Percentiles rank a stretch among this genome's conserved stretches.
These are phyloP conservation scores for Oryzias javanicus DNA, from an alignment of 2,113 vertebrate species.

Conservation along the genomic window DNA sequence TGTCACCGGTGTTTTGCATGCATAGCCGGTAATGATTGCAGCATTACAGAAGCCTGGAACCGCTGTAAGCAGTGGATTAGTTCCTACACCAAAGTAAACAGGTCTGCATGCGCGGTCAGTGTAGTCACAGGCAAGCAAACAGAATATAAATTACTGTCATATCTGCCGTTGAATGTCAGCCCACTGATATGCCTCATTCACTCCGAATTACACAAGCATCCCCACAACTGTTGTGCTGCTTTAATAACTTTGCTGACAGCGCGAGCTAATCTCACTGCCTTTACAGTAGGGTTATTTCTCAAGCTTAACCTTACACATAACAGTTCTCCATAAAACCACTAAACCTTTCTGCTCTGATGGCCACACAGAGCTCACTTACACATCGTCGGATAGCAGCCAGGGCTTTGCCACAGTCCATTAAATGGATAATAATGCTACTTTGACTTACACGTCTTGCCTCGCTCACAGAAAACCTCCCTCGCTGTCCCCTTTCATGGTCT, in stretches of 20 bases:
- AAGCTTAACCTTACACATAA: slow-evolving; percentile 53
- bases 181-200: slow-evolving; percentile 3
- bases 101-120: neutral
- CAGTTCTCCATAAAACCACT: slow-evolving; percentile 32
- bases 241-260: slow-evolving; percentile 59
- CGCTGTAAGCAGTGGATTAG: too few relatives aligned
- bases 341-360: slow-evolving; percentile 41
- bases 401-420: slow-evolving; percentile 50
- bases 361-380: slow-evolving; percentile 27
- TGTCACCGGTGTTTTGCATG: too few relatives aligned
- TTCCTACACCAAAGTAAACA: neutral
- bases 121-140: neutral
- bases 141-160: slow-evolving; percentile 9
- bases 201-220: slow-evolving; percentile 21
- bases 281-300: slow-evolving; percentile 47
- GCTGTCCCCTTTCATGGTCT: neutral
- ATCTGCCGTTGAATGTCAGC: slow-evolving; percentile 14
- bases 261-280: slow-evolving; percentile 49
- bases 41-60: too few relatives aligned
- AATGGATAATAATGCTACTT: slow-evolving; percentile 51
- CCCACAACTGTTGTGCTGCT: slow-evolving; percentile 37
- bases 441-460: slow-evolving; percentile 27
- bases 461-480: slow-evolving; percentile 6
- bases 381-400: slow-evolving; percentile 16
- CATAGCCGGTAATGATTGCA: too few relatives aligned